Evolutionary conservation across 1,140 invertebrate species (phyloP).

Genomic region (Colletes gigas): DNA sequence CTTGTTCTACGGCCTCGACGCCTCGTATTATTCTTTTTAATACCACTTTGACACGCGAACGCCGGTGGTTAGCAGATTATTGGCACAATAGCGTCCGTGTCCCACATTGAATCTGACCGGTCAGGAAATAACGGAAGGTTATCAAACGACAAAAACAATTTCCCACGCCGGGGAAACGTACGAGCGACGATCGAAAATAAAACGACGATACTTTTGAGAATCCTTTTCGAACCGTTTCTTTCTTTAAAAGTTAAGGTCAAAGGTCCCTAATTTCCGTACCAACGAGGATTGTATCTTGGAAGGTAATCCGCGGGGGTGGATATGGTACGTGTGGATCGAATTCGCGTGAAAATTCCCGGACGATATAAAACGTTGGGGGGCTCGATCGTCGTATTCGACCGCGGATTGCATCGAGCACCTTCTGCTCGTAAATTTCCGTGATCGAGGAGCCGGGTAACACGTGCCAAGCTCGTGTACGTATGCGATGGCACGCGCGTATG

Average conservation of each 20-base stretch:
- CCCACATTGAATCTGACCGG: not conserved
- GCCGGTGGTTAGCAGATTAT: not conserved
- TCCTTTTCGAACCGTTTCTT: too few relatives aligned
- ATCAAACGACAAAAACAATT: not conserved
- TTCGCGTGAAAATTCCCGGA: constrained; percentile 28
- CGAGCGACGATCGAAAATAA: too few relatives aligned
- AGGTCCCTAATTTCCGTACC: too few relatives aligned
- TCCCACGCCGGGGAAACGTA: not conserved
- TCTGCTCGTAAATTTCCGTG: constrained; percentile 53
- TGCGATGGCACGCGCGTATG: constrained; percentile 16
- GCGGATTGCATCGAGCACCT: constrained; percentile 29
- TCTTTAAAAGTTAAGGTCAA: too few relatives aligned
- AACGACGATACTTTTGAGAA: too few relatives aligned
- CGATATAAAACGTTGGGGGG: not conserved
- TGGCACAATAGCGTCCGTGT: not conserved
- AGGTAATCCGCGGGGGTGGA: not conserved
- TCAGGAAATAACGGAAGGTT: not conserved
- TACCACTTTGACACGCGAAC: not conserved
- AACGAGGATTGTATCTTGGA: not conserved
- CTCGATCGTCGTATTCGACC: constrained; percentile 14
- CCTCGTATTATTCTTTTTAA: not conserved
- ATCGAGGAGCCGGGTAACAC: constrained; percentile 46
- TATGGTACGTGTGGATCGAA: not conserved
- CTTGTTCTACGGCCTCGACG: not conserved
- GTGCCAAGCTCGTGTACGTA: constrained; percentile 7